These are phyloP conservation scores for Clitarchus hookeri DNA, from an alignment of 2,888 invertebrate species.

Conservation along the genomic window DNA sequence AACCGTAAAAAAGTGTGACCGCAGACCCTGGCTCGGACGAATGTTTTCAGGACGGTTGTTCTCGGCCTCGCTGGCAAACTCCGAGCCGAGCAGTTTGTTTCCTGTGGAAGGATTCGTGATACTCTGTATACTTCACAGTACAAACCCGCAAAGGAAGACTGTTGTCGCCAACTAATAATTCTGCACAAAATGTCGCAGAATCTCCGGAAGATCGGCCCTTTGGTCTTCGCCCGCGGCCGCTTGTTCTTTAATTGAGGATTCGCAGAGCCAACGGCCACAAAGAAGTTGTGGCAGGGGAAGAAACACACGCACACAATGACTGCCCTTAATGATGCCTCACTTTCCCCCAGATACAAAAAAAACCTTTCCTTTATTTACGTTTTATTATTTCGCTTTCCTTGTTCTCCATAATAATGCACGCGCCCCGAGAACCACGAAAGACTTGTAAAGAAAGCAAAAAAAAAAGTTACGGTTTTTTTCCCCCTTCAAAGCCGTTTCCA, in stretches of 20 bases:
- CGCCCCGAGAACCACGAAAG: conserved; percentile 24
- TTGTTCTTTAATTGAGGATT: neutral
- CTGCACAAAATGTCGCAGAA: too few relatives aligned
- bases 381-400: conserved; percentile 22
- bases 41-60: too few relatives aligned
- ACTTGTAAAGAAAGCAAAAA: conserved; percentile 20
- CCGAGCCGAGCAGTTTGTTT: too few relatives aligned
- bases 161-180: too few relatives aligned
- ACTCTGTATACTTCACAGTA: too few relatives aligned
- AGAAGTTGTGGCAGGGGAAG: neutral
- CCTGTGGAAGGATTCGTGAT: too few relatives aligned
- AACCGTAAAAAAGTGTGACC: too few relatives aligned
- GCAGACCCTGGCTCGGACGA: too few relatives aligned
- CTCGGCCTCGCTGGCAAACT: too few relatives aligned
- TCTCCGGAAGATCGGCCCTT: too few relatives aligned
- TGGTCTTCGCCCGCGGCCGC: too few relatives aligned
- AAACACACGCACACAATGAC: neutral
- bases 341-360: conserved; percentile 20
- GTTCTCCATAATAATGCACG: conserved; percentile 30
- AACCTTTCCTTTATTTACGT: neutral
- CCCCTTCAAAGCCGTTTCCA: neutral
- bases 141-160: too few relatives aligned
- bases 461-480: conserved; percentile 1
- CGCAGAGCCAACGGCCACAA: neutral
- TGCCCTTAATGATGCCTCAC: conserved; percentile 26